Conservation (phyloP, 2,888 invertebrate species). For the Cylindroiulus punctatus region DNA sequence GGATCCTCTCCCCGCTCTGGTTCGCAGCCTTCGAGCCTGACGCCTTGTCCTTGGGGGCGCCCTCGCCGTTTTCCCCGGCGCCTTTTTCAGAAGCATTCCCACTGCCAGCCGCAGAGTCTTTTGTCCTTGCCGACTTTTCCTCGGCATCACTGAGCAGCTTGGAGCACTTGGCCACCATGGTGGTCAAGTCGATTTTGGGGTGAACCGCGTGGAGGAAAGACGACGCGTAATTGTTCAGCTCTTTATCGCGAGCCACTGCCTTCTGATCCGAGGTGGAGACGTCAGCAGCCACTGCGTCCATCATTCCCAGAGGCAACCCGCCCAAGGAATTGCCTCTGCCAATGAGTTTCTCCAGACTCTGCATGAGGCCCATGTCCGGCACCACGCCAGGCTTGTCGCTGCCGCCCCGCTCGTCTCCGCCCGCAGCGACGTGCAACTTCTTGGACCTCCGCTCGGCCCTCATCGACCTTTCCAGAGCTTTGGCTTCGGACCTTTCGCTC, state of each 20-base stretch:
- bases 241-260: not conserved
- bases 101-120: not conserved
- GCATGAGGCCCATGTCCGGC: not conserved
- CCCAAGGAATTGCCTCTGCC: not conserved
- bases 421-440: not conserved
- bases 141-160: not conserved
- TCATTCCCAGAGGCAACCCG: not conserved
- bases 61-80: not conserved
- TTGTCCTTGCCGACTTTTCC: not conserved
- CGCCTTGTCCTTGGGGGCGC: not conserved
- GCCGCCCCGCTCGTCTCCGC: too few species aligned
- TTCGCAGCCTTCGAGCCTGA: not conserved
- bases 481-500: constrained; percentile 36
- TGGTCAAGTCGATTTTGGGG: not conserved
- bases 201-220: not conserved
- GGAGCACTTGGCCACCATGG: not conserved
- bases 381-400: not conserved
- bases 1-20: constrained; percentile 39
- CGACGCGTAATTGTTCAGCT: not conserved
- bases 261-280: not conserved
- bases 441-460: constrained; percentile 46
- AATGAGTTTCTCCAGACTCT: not conserved
- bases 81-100: not conserved
- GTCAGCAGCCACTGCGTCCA: not conserved
- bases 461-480: constrained; percentile 38